Conservation (phyloP, 37 sponge, comb jelly and placozoan species). For the Aplysina aerophoba region DNA sequence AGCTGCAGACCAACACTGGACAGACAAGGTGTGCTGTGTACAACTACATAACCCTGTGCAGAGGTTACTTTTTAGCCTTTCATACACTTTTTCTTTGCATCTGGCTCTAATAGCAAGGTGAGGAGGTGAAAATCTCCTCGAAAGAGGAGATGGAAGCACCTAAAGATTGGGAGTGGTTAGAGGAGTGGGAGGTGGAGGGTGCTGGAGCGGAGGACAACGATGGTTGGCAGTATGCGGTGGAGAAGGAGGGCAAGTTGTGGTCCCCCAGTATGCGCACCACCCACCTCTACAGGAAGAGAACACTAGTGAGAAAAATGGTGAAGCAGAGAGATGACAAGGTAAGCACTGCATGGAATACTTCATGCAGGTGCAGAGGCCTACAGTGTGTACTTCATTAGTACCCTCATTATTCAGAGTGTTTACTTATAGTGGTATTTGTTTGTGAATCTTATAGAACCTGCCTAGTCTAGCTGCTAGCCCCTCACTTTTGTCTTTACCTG, state of each 20-base stretch:
- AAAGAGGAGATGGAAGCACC: slow-evolving; percentile 51
- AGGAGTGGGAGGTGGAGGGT: slow-evolving; percentile 81
- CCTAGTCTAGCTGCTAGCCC: too few species aligned
- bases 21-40: too few species aligned
- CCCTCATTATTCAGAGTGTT: too few species aligned
- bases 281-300: slow-evolving; percentile 74
- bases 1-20: too few species aligned
- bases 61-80: too few species aligned
- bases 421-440: too few species aligned
- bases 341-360: background rate
- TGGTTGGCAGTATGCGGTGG: slow-evolving; percentile 88
- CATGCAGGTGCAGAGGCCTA: too few species aligned
- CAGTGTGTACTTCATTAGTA: too few species aligned
- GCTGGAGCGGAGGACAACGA: slow-evolving; percentile 92
- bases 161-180: slow-evolving; percentile 89
- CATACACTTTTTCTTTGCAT: too few species aligned
- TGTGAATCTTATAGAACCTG: too few species aligned
- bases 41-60: too few species aligned
- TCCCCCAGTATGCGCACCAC: slow-evolving; percentile 81
- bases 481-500: too few species aligned
- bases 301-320: slow-evolving; percentile 76
- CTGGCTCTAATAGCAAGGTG: background rate
- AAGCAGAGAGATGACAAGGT: background rate
- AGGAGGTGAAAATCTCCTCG: background rate
- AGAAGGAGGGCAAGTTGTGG: slow-evolving; percentile 55